Evolutionary conservation across 2,113 vertebrate genomes (phyloP), one percentile per base, ranked within the genome.

Genomic region (Ictalurus furcatus): DNA sequence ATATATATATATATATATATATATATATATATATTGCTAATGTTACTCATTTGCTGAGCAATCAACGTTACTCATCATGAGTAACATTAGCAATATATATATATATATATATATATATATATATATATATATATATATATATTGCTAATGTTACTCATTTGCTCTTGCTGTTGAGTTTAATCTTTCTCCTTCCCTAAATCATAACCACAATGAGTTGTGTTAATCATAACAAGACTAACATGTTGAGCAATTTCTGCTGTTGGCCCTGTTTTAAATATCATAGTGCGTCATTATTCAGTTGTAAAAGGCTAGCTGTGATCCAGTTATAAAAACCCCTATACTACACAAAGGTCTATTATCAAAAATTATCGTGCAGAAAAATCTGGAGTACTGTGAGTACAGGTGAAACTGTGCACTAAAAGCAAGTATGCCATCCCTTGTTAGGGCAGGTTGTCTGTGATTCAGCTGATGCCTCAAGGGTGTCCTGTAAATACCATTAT

Each of bases 181-280:
- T 74, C 69, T 12, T 30, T 54, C 16, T 63, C 40, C 8, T 74
- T 28, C 6, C 2, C 3, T 48, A 19, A 82, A 28, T 82, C 48
- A 40, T 52, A 87, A 34, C 11, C 19, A 34, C 21, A 12, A 12
- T 54, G 4, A 69, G 6, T 5, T 17, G 23, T 48, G 73, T 52
- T 84, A 44, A 44, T 44, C 40, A 44, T 63, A 84, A 78, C 13
- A 21, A 84, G 52, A 40, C 19, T n/a, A 76, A 79, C 30, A 65
- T 79, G 19, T 89, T 85, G 73, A 14, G 9, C 83, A 58, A 80
- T 85, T 78, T 65, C 25, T 34, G 30, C 34, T 23, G 71, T 67
- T 89, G 59, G 71, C 23, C 67, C 28, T 74, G 56, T 69, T 89
- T 84, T 59, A 84, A 85, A 54, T 81, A 40, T 83, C 34, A 83